These are phyloP conservation scores for Chaetogeoica ovagalla DNA, from an alignment of 2,888 invertebrate species.

Conservation along the genomic window DNA sequence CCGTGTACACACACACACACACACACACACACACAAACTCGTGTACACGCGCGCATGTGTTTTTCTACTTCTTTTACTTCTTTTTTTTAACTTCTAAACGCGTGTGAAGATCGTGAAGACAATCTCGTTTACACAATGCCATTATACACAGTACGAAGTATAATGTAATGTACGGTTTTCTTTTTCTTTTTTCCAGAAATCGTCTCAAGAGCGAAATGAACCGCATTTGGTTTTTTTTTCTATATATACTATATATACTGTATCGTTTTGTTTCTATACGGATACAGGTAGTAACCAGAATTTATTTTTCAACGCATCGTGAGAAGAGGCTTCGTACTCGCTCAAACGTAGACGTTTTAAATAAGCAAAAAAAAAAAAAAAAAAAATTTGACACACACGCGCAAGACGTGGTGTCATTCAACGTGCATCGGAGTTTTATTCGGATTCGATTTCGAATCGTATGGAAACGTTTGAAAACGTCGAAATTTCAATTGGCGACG, in stretches of 20 bases:
- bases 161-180: neutral
- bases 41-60: neutral
- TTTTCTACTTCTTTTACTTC: neutral
- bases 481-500: too few relatives aligned
- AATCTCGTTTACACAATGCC: slow-evolving; percentile 50
- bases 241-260: too few relatives aligned
- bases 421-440: too few relatives aligned
- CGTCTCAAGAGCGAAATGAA: slow-evolving; percentile 14
- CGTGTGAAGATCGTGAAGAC: slow-evolving; percentile 47
- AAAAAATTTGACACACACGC: neutral
- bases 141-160: neutral
- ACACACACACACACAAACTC: neutral
- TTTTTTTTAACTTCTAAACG: slow-evolving; percentile 7
- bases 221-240: neutral
- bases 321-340: too few relatives aligned
- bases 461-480: too few relatives aligned
- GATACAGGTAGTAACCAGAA: too few relatives aligned
- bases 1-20: neutral
- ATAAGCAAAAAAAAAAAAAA: too few relatives aligned
- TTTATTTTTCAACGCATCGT: too few relatives aligned
- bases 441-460: too few relatives aligned
- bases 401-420: too few relatives aligned
- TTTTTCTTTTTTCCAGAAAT: neutral
- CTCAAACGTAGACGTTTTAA: too few relatives aligned
- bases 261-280: too few relatives aligned